A percentile compares a stretch with the other conserved stretches of the same genome.
Evolutionary conservation across 2,888 invertebrate genomes (phyloP).

Genomic region (Dryocosmus kuriphilus): DNA sequence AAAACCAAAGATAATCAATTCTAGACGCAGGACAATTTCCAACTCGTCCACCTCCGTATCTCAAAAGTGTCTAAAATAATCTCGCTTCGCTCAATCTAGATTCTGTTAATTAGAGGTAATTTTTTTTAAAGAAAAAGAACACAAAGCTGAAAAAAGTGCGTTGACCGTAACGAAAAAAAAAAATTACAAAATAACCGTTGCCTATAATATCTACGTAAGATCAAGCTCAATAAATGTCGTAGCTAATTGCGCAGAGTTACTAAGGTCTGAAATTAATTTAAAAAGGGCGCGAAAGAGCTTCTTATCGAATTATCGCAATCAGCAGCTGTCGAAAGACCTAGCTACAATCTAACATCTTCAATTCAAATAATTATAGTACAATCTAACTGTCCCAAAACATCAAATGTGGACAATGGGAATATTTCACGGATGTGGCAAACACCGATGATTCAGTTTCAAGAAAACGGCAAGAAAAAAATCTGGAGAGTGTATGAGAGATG

Average conservation of each 20-base stretch:
- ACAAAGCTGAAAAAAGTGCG: slow-evolving; percentile 24
- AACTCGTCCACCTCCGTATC: slow-evolving; percentile 28
- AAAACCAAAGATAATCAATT: slow-evolving; percentile 39
- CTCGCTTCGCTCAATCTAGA: slow-evolving; percentile 69
- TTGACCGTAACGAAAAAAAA: slow-evolving; percentile 47
- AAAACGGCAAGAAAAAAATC: slow-evolving; percentile 47
- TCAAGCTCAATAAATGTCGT: slow-evolving; percentile 74
- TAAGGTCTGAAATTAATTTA: slow-evolving; percentile 56
- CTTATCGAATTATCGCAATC: too few relatives aligned
- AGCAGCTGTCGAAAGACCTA: slow-evolving; percentile 65
- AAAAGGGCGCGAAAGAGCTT: slow-evolving; percentile 54
- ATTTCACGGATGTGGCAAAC: slow-evolving; percentile 54
- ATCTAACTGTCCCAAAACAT: slow-evolving; percentile 39
- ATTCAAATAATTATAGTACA: slow-evolving; percentile 50
- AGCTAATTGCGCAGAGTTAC: slow-evolving; percentile 61
- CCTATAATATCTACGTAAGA: slow-evolving; percentile 71
- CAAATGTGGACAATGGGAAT: slow-evolving; percentile 44
- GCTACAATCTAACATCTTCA: slow-evolving; percentile 57
- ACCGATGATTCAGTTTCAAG: slow-evolving; percentile 24
- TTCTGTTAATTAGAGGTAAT: slow-evolving; percentile 57
- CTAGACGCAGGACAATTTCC: slow-evolving; percentile 33
- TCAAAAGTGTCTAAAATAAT: slow-evolving; percentile 54
- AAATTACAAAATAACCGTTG: slow-evolving; percentile 66
- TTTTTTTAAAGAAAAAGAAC: slow-evolving; percentile 25
- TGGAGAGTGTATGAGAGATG: slow-evolving; percentile 43